A percentile compares a stretch with the other conserved stretches of the same genome.
Conservation (phyloP, 2,888 invertebrate species). For the Steinernema scapterisci region DNA sequence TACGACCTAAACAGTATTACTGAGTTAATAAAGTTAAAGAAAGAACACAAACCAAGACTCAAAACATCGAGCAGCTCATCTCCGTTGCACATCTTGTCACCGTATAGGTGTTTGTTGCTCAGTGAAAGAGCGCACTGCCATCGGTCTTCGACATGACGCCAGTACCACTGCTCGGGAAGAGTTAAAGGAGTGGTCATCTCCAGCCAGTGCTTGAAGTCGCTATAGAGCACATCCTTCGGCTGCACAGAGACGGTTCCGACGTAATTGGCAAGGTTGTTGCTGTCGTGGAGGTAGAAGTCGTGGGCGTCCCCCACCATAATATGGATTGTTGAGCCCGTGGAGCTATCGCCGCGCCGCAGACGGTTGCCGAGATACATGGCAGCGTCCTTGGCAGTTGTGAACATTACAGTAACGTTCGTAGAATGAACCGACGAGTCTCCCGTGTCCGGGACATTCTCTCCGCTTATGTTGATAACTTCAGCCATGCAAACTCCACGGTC, state of each 20-base stretch:
- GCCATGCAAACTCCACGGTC: conserved; percentile 61
- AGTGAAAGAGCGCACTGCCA: conserved; percentile 60
- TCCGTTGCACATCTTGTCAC: conserved; percentile 61
- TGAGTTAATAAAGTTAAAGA: background rate
- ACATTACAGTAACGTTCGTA: conserved; percentile 61
- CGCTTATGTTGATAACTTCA: conserved; percentile 45
- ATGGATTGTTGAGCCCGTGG: conserved; percentile 43
- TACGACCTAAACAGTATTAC: conserved; percentile 47
- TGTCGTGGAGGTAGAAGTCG: conserved; percentile 58
- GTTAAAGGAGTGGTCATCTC: conserved; percentile 59
- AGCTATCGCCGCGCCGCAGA: conserved; percentile 36
- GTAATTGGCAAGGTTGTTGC: conserved; percentile 46
- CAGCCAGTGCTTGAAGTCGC: conserved; percentile 62
- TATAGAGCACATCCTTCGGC: conserved; percentile 54
- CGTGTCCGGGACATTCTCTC: conserved; percentile 22
- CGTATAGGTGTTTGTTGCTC: conserved; percentile 55
- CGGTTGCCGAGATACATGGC: conserved; percentile 40
- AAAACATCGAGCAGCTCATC: conserved; percentile 59
- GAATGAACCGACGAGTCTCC: conserved; percentile 19
- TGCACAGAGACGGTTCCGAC: conserved; percentile 62
- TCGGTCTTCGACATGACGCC: conserved; percentile 42
- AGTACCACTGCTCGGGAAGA: conserved; percentile 64
- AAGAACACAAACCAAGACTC: conserved; percentile 43
- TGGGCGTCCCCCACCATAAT: conserved; percentile 65
- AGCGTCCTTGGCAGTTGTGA: conserved; percentile 40